Evolutionary conservation across 2,113 vertebrate genomes (phyloP).

Genomic region (Colistium nudipinnis): DNA sequence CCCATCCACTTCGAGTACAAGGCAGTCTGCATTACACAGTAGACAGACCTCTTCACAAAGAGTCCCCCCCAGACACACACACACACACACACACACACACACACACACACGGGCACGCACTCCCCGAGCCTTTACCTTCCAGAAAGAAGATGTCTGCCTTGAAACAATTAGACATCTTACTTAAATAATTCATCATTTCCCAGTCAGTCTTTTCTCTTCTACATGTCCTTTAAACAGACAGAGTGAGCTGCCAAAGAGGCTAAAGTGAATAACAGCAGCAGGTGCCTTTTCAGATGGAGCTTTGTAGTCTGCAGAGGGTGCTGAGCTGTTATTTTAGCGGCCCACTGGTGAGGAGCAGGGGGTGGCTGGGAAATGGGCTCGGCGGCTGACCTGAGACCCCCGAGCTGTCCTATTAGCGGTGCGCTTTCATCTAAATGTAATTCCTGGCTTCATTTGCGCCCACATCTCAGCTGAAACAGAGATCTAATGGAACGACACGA

Average conservation of each 20-base stretch:
- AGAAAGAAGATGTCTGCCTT: conserved; percentile 76
- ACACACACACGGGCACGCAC: conserved; percentile 10
- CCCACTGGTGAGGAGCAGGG: conserved; percentile 77
- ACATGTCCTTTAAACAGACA: conserved; percentile 81
- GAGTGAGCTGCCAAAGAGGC: conserved; percentile 78
- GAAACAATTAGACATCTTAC: conserved; percentile 82
- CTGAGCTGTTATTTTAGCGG: conserved; percentile 84
- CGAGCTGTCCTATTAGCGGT: conserved; percentile 79
- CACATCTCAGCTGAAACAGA: background rate
- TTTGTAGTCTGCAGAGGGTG: conserved; percentile 80
- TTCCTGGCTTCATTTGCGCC: conserved; percentile 9
- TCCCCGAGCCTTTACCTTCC: conserved; percentile 57
- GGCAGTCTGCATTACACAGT: conserved; percentile 58
- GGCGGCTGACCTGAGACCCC: conserved; percentile 80
- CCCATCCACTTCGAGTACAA: conserved; percentile 72
- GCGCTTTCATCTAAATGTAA: conserved; percentile 26
- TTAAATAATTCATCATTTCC: conserved; percentile 84
- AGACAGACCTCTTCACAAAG: conserved; percentile 67
- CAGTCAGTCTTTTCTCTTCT: conserved; percentile 77
- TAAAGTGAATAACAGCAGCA: conserved; percentile 83
- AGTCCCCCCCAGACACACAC: conserved; percentile 21
- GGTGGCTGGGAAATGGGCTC: conserved; percentile 82
- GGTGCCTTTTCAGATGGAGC: conserved; percentile 82
- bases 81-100: background rate
- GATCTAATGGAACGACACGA: background rate